phyloP scores from a whole-genome alignment of 2,797 vertebrate genomes.

The Discoglossus pictus region DNA sequence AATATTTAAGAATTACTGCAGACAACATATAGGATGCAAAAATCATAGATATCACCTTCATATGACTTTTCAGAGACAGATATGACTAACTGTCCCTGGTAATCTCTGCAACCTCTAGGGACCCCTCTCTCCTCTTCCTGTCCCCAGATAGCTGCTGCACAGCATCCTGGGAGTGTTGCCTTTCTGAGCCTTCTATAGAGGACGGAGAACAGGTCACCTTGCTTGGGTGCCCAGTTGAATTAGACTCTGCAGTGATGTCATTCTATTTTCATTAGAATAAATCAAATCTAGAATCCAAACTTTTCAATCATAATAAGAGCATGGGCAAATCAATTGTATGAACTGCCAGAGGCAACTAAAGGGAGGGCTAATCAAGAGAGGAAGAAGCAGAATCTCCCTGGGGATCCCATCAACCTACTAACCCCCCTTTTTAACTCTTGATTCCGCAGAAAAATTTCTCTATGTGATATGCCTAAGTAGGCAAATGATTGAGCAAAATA shows the following conservation, averaged over 20 bases:
- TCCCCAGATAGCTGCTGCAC: neutral
- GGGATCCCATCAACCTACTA: too few species aligned
- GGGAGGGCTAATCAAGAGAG: neutral
- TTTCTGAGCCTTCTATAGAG: constrained; percentile 50
- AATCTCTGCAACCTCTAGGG: neutral
- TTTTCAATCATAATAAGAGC: neutral
- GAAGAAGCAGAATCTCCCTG: neutral
- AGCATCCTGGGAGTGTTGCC: constrained; percentile 29
- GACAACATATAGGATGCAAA: neutral
- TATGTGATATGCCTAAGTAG: too few species aligned
- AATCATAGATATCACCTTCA: constrained; percentile 1
- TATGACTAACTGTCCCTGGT: neutral
- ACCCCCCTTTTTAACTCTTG: too few species aligned
- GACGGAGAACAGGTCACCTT: constrained; percentile 61
- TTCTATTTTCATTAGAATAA: neutral
- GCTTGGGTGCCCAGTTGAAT: constrained; percentile 60
- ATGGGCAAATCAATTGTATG: constrained; percentile 53
- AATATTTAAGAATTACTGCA: neutral
- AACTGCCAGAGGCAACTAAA: neutral
- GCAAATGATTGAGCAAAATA: too few species aligned
- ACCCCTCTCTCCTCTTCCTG: neutral
- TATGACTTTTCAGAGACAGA: neutral
- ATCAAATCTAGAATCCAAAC: constrained; percentile 32
- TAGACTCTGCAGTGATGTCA: constrained; percentile 52
- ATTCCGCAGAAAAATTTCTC: too few species aligned